Percentiles rank a stretch among this genome's conserved stretches.
These are phyloP conservation scores for Zaprionus obscuricornis DNA, from an alignment of 2,888 invertebrate genomes.

Conservation along the genomic window DNA sequence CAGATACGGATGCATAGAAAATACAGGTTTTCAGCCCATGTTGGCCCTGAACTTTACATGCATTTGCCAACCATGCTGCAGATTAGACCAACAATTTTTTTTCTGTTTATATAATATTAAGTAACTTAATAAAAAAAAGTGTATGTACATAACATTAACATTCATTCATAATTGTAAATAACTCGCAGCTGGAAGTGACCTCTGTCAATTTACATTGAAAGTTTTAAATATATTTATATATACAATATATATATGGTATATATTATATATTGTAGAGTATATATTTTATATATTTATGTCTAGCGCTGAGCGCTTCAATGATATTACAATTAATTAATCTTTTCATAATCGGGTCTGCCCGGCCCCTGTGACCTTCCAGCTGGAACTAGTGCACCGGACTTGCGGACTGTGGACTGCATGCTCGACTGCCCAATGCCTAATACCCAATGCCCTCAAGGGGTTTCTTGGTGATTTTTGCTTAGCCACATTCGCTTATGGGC, in stretches of 20 bases:
- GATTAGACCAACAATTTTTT: constrained; percentile 29
- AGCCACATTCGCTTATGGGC: constrained; percentile 51
- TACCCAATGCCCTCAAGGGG: constrained; percentile 52
- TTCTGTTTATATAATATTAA: constrained; percentile 6
- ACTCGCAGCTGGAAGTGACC: constrained; percentile 28
- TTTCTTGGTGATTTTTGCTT: constrained; percentile 9
- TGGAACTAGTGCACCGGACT: background rate
- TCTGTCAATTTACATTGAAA: constrained; percentile 3
- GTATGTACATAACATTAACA: constrained; percentile 5
- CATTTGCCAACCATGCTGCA: constrained; percentile 20
- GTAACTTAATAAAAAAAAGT: too few species aligned
- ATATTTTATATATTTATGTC: too few species aligned
- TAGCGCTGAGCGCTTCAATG: constrained; percentile 43
- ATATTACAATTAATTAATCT: constrained; percentile 65
- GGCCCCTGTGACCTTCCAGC: constrained; percentile 43
- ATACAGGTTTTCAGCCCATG: constrained; percentile 56
- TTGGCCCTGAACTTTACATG: constrained; percentile 61
- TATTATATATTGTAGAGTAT: too few species aligned
- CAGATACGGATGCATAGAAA: constrained; percentile 34
- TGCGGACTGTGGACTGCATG: constrained; percentile 34
- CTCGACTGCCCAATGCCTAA: constrained; percentile 63
- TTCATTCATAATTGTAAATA: constrained; percentile 22
- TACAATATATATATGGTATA: too few species aligned
- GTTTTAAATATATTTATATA: constrained; percentile 11
- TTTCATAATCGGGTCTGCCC: constrained; percentile 47